These are phyloP conservation scores for Mus spicilegus DNA, from an alignment of 2,113 vertebrate genomes.

Conservation along the genomic window DNA sequence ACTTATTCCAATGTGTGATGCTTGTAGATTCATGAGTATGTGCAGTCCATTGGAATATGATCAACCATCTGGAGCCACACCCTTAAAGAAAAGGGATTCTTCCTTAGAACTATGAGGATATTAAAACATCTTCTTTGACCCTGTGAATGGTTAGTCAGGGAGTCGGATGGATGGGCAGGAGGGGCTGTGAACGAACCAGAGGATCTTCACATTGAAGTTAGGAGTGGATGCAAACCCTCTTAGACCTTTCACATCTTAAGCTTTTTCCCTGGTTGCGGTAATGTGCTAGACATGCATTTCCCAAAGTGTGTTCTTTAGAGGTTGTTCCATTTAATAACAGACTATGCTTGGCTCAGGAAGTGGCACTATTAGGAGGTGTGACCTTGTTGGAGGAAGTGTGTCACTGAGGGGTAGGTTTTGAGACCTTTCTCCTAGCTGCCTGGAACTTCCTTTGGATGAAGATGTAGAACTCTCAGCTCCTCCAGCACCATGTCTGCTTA, in stretches of 20 bases:
- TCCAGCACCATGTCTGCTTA: no score
- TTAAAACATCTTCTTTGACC: neutral
- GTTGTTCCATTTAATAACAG: neutral
- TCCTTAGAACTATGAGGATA: neutral
- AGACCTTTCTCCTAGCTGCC: no score
- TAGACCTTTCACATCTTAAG: slow-evolving; percentile 10
- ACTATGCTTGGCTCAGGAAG: neutral
- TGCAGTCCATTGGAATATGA: neutral
- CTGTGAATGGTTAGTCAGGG: no score
- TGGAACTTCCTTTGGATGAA: no score
- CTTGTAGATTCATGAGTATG: neutral
- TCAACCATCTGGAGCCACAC: neutral
- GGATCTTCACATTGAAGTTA: neutral
- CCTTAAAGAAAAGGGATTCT: neutral
- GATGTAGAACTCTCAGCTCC: no score
- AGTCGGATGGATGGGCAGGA: neutral
- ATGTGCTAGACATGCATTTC: neutral
- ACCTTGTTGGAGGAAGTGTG: no score
- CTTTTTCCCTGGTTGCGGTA: neutral
- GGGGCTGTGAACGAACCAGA: neutral
- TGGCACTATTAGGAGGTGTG: no score
- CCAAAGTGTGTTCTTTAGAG: neutral
- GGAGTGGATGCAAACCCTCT: neutral
- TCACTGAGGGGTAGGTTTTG: no score
- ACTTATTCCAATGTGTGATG: neutral